Evolutionary conservation across 2,888 invertebrate genomes (phyloP).

Genomic region (Callimorpha dominula): DNA sequence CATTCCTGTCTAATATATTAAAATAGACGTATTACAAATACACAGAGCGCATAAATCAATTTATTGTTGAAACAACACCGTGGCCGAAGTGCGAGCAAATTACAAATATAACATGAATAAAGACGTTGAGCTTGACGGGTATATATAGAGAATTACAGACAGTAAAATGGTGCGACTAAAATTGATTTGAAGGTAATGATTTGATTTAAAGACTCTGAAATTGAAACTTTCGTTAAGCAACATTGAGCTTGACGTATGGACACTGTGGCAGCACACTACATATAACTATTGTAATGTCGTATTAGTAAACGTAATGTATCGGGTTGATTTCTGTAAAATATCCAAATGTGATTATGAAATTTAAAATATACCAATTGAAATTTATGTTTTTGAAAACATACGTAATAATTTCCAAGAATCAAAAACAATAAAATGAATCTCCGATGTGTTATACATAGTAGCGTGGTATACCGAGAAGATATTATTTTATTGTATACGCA

Average conservation of each 20-base stretch:
- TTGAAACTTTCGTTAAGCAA: neutral
- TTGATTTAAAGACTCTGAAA: neutral
- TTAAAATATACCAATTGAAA: too few species aligned
- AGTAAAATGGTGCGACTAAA: neutral
- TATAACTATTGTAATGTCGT: neutral
- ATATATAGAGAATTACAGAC: slow-evolving; percentile 1
- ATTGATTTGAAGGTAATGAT: neutral
- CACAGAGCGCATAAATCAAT: slow-evolving; percentile 53
- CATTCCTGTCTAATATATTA: slow-evolving; percentile 61
- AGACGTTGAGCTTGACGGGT: slow-evolving; percentile 11
- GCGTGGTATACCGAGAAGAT: too few species aligned
- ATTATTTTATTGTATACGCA: too few species aligned
- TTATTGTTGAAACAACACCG: slow-evolving; percentile 52
- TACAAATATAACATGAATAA: slow-evolving; percentile 15
- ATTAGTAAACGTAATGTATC: neutral
- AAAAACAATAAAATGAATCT: too few species aligned
- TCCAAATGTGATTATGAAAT: too few species aligned
- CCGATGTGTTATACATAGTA: too few species aligned
- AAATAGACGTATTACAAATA: slow-evolving; percentile 56
- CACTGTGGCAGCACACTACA: neutral
- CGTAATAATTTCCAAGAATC: too few species aligned
- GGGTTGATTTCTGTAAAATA: too few species aligned
- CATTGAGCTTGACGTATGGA: neutral
- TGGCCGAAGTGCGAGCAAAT: slow-evolving; percentile 5
- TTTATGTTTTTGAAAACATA: too few species aligned